Conservation (phyloP, 2,888 invertebrate species). For the Pachydiplax longipennis region DNA sequence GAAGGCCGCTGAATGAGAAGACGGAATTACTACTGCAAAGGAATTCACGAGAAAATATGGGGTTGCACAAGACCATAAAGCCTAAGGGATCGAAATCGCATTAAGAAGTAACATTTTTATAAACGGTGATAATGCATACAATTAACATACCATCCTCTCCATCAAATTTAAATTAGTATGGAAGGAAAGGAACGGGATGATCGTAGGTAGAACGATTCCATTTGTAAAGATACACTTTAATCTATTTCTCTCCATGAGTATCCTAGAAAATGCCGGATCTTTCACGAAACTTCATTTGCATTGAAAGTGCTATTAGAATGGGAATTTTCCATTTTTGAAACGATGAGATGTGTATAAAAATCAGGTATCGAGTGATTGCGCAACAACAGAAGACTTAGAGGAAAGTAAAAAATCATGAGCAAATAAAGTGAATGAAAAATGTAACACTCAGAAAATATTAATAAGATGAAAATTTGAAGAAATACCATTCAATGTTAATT, state of each 20-base stretch:
- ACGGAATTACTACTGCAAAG: background rate
- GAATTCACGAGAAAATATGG: background rate
- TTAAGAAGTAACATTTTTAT: background rate
- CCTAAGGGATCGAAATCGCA: background rate
- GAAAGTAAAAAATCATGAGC: no score
- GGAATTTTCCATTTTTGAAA: no score
- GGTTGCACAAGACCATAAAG: background rate
- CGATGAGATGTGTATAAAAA: no score
- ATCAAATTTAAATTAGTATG: background rate
- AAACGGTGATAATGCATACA: background rate
- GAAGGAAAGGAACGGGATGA: background rate
- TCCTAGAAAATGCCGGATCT: background rate
- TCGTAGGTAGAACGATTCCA: background rate
- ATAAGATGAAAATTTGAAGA: no score
- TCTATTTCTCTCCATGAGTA: background rate
- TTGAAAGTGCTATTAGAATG: no score
- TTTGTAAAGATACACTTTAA: background rate
- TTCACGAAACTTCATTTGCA: no score
- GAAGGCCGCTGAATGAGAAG: background rate
- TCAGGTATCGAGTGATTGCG: no score
- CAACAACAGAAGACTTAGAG: no score
- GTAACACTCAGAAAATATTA: no score
- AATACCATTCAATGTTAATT: no score
- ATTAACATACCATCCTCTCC: background rate
- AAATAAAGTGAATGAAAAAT: no score